Conservation (phyloP, 37 sponge, comb jelly and placozoan species). For the Oopsacas minuta region DNA sequence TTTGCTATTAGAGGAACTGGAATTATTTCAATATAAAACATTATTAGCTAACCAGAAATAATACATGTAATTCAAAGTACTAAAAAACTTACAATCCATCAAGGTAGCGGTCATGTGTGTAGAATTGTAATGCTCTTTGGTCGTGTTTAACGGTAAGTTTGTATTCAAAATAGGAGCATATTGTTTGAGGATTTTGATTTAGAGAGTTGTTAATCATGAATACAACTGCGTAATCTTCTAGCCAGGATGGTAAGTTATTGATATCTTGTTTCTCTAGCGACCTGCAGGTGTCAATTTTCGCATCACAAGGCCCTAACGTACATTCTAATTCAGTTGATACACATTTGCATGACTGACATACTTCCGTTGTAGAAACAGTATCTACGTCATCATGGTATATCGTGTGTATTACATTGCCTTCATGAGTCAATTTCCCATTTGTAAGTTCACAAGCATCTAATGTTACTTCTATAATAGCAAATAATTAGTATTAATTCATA, state of each 20-base stretch:
- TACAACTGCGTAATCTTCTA: neutral
- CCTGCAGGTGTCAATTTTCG: neutral
- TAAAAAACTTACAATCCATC: neutral
- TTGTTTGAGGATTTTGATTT: neutral
- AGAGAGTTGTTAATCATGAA: neutral
- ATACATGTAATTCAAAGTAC: neutral
- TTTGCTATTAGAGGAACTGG: too few species aligned
- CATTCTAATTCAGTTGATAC: neutral
- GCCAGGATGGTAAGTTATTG: neutral
- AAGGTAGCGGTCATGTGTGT: neutral
- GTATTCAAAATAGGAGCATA: conserved; percentile 12
- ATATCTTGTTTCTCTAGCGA: neutral
- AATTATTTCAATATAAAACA: neutral
- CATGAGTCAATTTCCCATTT: neutral
- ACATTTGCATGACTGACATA: neutral
- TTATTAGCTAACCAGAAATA: neutral
- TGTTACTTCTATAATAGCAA: neutral
- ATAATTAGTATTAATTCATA: too few species aligned
- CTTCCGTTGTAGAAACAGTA: neutral
- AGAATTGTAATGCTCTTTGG: neutral
- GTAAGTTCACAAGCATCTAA: neutral
- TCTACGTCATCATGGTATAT: neutral
- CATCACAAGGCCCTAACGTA: neutral
- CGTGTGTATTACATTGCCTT: neutral
- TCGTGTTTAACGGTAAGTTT: neutral